phyloP scores from a whole-genome alignment of 92 coral and sea anemone genomes.

The Palythoa grandiflora region DNA sequence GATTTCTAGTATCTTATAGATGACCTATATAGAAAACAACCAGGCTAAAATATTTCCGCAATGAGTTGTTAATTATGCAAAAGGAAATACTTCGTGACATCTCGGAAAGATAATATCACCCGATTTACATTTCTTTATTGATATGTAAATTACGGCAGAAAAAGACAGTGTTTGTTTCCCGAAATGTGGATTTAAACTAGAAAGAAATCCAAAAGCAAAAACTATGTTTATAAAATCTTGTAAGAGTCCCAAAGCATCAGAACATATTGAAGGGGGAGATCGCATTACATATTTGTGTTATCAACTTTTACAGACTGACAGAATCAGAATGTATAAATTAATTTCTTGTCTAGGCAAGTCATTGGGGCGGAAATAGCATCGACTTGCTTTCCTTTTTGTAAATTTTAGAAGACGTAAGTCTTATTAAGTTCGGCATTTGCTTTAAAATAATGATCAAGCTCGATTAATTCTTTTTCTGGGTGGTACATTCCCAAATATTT shows the following conservation, averaged over 20 bases:
- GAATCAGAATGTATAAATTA: background rate
- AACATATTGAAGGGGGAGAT: background rate
- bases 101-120: background rate
- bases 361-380: background rate
- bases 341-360: background rate
- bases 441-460: no score
- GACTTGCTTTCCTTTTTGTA: no score
- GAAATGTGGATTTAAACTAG: background rate
- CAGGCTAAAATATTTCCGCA: conserved; percentile 26
- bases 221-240: background rate
- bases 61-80: conserved; percentile 8
- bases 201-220: background rate
- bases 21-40: background rate
- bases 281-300: background rate
- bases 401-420: no score
- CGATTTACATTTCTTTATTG: background rate
- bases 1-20: background rate
- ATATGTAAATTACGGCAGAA: conserved; percentile 5
- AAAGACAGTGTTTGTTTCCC: background rate
- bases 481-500: no score
- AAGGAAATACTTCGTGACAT: conserved; percentile 16
- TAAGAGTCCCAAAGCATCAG: background rate
- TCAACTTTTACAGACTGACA: background rate
- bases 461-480: no score
- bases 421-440: no score